Conservation (phyloP, 2,888 invertebrate genomes). For the Nebria salina region DNA sequence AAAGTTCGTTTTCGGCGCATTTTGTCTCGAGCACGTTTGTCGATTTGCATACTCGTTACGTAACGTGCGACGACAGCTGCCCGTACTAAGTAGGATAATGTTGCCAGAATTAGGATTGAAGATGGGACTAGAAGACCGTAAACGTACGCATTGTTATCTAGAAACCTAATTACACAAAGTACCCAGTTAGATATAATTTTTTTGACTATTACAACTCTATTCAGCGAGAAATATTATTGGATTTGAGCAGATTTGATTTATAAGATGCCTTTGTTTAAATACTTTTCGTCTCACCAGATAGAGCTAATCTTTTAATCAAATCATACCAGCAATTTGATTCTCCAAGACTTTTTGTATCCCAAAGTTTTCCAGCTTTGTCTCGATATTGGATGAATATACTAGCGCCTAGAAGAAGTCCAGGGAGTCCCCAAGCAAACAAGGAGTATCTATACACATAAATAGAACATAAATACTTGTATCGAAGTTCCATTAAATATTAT, state of each 20-base stretch:
- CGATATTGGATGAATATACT: slow-evolving; percentile 66
- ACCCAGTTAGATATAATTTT: background rate
- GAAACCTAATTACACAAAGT: slow-evolving; percentile 61
- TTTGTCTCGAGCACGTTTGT: slow-evolving; percentile 68
- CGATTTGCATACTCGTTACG: slow-evolving; percentile 69
- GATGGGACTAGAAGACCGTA: slow-evolving; percentile 66
- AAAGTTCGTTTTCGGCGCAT: slow-evolving; percentile 68
- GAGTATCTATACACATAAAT: slow-evolving; percentile 63
- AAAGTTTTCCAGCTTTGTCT: slow-evolving; percentile 63
- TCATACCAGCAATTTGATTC: slow-evolving; percentile 68
- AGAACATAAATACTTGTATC: too few species aligned
- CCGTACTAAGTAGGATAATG: slow-evolving; percentile 64
- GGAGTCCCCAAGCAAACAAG: slow-evolving; percentile 74
- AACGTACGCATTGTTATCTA: slow-evolving; percentile 65
- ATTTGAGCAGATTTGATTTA: too few species aligned
- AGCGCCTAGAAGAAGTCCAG: slow-evolving; percentile 66
- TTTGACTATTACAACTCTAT: background rate
- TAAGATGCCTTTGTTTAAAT: slow-evolving; percentile 33
- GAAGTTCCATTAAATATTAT: background rate
- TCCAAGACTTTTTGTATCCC: slow-evolving; percentile 64
- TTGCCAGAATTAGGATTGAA: slow-evolving; percentile 61
- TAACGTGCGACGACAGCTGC: slow-evolving; percentile 69
- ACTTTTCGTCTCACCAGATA: too few species aligned
- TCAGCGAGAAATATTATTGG: too few species aligned
- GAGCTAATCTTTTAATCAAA: too few species aligned